These are phyloP conservation scores for Laterallus jamaicensis DNA, from an alignment of 2,113 vertebrate species.

Conservation along the genomic window DNA sequence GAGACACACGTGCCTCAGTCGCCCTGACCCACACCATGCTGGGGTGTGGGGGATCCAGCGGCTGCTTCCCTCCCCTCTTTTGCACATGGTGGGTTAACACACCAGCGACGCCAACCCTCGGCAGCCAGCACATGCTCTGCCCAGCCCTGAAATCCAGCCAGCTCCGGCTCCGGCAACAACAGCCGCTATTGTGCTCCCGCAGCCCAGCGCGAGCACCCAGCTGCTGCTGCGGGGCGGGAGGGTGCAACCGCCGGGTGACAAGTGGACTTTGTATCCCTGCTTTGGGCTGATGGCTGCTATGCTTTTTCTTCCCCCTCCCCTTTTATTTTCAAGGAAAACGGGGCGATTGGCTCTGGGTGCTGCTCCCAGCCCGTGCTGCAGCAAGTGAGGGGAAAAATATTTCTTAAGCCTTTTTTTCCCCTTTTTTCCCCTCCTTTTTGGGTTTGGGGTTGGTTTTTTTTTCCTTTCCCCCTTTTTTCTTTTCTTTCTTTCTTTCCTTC, in stretches of 20 bases:
- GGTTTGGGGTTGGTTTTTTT: background rate
- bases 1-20: background rate
- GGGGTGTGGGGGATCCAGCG: accelerated
- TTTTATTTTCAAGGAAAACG: background rate
- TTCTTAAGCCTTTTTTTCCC: background rate
- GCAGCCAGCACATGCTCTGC: background rate
- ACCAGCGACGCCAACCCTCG: background rate
- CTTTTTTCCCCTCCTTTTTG: background rate
- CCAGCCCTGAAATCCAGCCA: constrained; percentile 26
- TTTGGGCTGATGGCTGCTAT: background rate
- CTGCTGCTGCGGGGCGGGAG: background rate
- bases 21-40: accelerated
- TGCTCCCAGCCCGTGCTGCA: background rate
- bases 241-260: constrained; percentile 11
- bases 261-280: constrained; percentile 32
- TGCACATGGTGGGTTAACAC: background rate
- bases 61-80: background rate
- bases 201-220: background rate
- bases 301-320: too few species aligned
- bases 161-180: constrained; percentile 27
- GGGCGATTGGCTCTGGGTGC: background rate
- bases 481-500: accelerated
- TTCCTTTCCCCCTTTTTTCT: too few species aligned
- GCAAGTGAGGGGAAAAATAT: background rate
- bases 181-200: constrained; percentile 14